Evolutionary conservation across 1,140 invertebrate genomes (phyloP), one percentile per base, ranked within the genome.

Genomic region (Microplitis mediator): DNA sequence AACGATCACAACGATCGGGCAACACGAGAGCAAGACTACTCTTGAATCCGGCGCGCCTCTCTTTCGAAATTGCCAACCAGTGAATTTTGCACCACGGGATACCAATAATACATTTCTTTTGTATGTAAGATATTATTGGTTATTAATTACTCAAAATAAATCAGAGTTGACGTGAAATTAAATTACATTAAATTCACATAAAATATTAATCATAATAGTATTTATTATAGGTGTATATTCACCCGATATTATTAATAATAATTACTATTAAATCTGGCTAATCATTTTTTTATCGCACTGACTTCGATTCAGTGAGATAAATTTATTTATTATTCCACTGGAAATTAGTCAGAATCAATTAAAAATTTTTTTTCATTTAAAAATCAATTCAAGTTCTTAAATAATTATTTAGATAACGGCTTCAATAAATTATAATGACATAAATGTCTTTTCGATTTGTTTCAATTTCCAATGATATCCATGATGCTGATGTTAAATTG

Each of bases 31-130:
- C 39, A 45, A 45, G 39, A 45, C 39, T 45, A 45, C 39, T 45
- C 39, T 45, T 36, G n/a, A 39, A 71, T 69, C 69, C 65, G 70
- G 70, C 70, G 66, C 67, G 61, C 60, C 67, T 69, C 64, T 69
- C 69, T 75, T 75, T 75, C 74, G 74, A 75, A 75, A 75, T 75
- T 72, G 68, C 58, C 61, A 69, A 69, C 35, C 62, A 56, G 69
- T 67, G 23, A 54, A 70, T 32, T 67, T 66, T 61, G 61, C 73
- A 52, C 69, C n/a, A 71, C 69, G 69, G 69, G 69, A 52, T 62
- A 71, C 69, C 63, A 71, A 71, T 71, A 45, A 71, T 63, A 71
- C 69, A 14, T 54, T 54, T 54, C 16, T 54, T 54, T 14, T 54
- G 13, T 54, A 14, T 54, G 52, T 54, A 54, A 70, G 58, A 45